phyloP scores from a whole-genome alignment of 2,888 invertebrate genomes.

The Saturnia japonica region DNA sequence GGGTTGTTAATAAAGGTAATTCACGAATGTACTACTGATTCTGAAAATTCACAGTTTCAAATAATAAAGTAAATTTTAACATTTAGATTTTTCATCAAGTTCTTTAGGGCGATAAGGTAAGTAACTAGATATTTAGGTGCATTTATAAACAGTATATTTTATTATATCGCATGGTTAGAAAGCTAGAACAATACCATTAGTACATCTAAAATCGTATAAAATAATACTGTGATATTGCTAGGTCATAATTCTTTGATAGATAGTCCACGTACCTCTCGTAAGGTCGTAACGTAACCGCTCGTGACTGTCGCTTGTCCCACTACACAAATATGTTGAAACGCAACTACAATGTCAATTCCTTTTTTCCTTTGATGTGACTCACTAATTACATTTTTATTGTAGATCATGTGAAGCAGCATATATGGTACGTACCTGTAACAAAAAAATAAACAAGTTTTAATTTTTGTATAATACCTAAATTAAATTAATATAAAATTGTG shows the following conservation, averaged over 20 bases:
- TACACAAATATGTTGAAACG: conserved; percentile 18
- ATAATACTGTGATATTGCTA: background rate
- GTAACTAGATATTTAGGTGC: too few species aligned
- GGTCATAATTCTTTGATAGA: background rate
- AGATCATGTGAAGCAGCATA: conserved; percentile 3
- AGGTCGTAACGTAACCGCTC: background rate
- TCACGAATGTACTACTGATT: background rate
- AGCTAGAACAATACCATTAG: too few species aligned
- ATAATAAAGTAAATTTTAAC: background rate
- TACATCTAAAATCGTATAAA: background rate
- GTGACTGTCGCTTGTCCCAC: background rate
- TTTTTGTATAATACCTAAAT: background rate
- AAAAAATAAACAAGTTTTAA: conserved; percentile 18
- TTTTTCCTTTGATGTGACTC: conserved; percentile 23
- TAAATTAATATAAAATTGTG: background rate
- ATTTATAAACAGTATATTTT: background rate
- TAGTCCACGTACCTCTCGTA: background rate
- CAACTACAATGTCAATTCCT: conserved; percentile 17
- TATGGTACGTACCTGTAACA: conserved; percentile 36
- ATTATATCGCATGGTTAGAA: too few species aligned
- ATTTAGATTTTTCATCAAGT: background rate
- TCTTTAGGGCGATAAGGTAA: too few species aligned
- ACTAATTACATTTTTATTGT: conserved; percentile 20
- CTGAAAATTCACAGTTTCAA: background rate
- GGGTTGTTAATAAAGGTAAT: background rate